A percentile compares a stretch with the other conserved stretches of the same genome.
These are phyloP conservation scores for Bothrops jararaca DNA, from an alignment of 2,113 vertebrate species.

Conservation along the genomic window DNA sequence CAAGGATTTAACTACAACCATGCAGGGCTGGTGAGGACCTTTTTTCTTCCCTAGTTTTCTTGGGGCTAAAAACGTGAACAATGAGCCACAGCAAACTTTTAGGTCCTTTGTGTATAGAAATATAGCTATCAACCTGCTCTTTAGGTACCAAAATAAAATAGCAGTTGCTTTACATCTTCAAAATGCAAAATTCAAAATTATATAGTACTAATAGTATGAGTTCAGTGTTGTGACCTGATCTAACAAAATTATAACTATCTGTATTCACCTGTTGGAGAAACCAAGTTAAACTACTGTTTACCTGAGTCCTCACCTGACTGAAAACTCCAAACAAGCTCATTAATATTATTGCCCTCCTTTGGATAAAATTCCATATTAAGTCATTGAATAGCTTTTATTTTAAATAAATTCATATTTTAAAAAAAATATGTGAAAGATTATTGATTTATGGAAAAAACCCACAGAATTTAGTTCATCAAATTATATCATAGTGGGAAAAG, in stretches of 20 bases:
- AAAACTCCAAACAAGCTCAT: neutral
- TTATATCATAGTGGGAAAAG: neutral
- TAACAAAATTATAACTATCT: neutral
- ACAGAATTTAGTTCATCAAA: neutral
- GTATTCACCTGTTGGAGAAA: neutral
- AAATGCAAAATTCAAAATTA: neutral
- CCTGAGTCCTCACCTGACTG: neutral
- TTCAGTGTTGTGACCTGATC: neutral
- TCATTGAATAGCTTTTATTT: neutral
- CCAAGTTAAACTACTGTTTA: neutral
- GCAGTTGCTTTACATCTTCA: neutral
- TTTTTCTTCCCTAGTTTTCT: neutral
- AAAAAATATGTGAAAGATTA: neutral
- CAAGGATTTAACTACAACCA: slow-evolving; percentile 92
- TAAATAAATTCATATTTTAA: neutral
- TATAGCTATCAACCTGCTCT: neutral
- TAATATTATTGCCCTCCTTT: neutral
- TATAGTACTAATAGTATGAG: neutral
- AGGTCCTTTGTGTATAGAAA: neutral
- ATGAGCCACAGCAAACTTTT: neutral
- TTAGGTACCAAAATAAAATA: neutral
- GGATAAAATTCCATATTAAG: neutral
- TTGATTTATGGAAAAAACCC: neutral
- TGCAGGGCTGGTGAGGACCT: slow-evolving; percentile 83
- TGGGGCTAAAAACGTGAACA: neutral